phyloP scores from a whole-genome alignment of 2,797 vertebrate species.

The Sebastes itinus region DNA sequence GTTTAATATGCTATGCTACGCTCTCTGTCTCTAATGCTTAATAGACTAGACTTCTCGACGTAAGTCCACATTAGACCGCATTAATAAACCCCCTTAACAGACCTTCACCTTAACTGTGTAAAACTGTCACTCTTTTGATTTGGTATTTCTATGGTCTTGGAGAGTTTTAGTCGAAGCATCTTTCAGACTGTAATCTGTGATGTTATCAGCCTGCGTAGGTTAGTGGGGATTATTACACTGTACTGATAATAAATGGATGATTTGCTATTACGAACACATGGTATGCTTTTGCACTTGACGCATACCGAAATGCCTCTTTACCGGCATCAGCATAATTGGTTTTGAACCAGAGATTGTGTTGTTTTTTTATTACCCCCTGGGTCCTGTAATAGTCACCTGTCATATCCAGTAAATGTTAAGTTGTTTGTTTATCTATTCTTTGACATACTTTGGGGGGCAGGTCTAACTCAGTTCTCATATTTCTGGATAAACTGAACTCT shows the following conservation, averaged over 20 bases:
- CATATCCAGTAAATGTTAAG: constrained; percentile 4
- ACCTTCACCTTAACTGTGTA: constrained; percentile 69
- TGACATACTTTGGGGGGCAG: constrained; percentile 6
- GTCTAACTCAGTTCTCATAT: constrained; percentile 1
- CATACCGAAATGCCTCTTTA: constrained; percentile 1
- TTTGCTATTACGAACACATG: background rate
- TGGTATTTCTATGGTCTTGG: constrained; percentile 71
- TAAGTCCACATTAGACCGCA: constrained; percentile 74
- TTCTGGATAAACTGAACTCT: constrained; percentile 57
- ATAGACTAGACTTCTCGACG: constrained; percentile 82
- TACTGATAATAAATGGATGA: background rate
- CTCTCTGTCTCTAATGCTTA: constrained; percentile 78
- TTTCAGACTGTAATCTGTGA: background rate
- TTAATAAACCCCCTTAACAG: constrained; percentile 61
- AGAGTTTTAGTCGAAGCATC: constrained; percentile 57
- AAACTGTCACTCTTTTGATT: constrained; percentile 70
- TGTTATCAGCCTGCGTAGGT: background rate
- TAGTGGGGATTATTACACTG: background rate
- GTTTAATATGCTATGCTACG: constrained; percentile 75
- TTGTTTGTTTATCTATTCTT: background rate
- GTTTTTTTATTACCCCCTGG: background rate
- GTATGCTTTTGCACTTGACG: background rate
- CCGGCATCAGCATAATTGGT: constrained; percentile 2
- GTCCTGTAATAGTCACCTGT: constrained; percentile 17
- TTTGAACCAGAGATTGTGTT: constrained; percentile 6